Evolutionary conservation across 2,797 vertebrate species (phyloP).

Genomic region (Sebastes trivittatus): DNA sequence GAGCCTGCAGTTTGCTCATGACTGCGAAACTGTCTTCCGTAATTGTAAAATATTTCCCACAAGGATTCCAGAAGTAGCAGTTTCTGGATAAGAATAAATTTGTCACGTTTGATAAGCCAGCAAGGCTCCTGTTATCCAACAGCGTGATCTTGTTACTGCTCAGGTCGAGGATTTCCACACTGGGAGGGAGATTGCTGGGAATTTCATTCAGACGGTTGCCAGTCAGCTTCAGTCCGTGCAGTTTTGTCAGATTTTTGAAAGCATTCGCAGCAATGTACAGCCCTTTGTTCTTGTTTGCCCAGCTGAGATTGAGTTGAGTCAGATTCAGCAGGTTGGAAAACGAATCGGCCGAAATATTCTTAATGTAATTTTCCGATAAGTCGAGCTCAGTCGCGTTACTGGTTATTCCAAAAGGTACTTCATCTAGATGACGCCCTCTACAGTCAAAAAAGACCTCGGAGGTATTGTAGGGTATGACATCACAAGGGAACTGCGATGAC

Average conservation of each 20-base stretch:
- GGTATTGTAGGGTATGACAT: slow-evolving; percentile 66
- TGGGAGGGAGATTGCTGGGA: slow-evolving; percentile 82
- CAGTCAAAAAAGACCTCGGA: slow-evolving; percentile 83
- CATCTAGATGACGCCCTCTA: slow-evolving; percentile 63
- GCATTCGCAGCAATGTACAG: slow-evolving; percentile 60
- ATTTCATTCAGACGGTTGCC: slow-evolving; percentile 79
- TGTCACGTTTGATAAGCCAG: slow-evolving; percentile 80
- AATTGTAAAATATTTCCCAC: slow-evolving; percentile 77
- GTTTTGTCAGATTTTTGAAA: slow-evolving; percentile 82
- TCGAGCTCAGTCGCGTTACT: slow-evolving; percentile 84
- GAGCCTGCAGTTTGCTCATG: slow-evolving; percentile 75
- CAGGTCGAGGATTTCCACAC: slow-evolving; percentile 79
- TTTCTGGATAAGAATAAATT: slow-evolving; percentile 86
- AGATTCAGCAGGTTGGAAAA: slow-evolving; percentile 82
- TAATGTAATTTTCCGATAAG: slow-evolving; percentile 88
- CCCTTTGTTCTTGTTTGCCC: slow-evolving; percentile 75
- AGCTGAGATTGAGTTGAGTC: slow-evolving; percentile 82
- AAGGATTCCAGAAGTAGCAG: slow-evolving; percentile 89
- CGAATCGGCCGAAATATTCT: slow-evolving; percentile 61
- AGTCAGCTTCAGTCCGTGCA: slow-evolving; percentile 80
- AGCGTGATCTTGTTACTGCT: slow-evolving; percentile 81
- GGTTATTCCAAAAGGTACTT: slow-evolving; percentile 84
- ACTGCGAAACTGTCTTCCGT: slow-evolving; percentile 75
- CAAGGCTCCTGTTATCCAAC: slow-evolving; percentile 75
- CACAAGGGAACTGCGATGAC: slow-evolving; percentile 87